Conservation (phyloP, 2,888 invertebrate species). For the Euzophera pinguis region DNA sequence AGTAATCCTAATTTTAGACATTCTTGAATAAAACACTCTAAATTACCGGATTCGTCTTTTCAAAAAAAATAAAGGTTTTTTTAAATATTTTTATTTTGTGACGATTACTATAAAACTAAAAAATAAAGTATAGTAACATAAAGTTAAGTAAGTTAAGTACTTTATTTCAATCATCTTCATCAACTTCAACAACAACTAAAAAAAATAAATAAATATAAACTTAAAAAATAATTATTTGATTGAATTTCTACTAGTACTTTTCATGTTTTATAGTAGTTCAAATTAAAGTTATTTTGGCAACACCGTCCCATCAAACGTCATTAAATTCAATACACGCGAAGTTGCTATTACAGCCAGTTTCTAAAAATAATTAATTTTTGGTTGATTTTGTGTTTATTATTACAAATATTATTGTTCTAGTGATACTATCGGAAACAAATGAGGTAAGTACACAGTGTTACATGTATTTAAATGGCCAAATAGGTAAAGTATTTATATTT, state of each 20-base stretch:
- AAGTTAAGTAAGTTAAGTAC: too few relatives aligned
- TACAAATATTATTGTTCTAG: not conserved
- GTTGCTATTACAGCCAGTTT: constrained; percentile 2
- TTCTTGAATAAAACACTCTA: too few relatives aligned
- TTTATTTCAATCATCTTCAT: too few relatives aligned
- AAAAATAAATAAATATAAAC: too few relatives aligned
- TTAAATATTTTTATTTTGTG: too few relatives aligned
- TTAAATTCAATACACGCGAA: not conserved
- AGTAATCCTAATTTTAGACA: too few relatives aligned
- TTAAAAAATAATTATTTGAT: too few relatives aligned
- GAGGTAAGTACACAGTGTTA: not conserved
- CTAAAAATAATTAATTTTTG: not conserved
- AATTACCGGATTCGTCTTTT: too few relatives aligned
- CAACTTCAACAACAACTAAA: too few relatives aligned
- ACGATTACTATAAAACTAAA: too few relatives aligned
- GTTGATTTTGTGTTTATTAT: not conserved
- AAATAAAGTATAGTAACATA: too few relatives aligned
- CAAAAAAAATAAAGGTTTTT: too few relatives aligned
- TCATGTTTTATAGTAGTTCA: not conserved
- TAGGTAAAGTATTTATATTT: not conserved
- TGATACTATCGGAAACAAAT: not conserved
- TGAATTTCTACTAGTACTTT: not conserved
- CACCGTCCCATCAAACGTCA: not conserved
- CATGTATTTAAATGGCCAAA: not conserved
- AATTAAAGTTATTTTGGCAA: not conserved